Base-by-base conservation (phyloP, 2,888 invertebrate species). In the Elysia crispata region DNA sequence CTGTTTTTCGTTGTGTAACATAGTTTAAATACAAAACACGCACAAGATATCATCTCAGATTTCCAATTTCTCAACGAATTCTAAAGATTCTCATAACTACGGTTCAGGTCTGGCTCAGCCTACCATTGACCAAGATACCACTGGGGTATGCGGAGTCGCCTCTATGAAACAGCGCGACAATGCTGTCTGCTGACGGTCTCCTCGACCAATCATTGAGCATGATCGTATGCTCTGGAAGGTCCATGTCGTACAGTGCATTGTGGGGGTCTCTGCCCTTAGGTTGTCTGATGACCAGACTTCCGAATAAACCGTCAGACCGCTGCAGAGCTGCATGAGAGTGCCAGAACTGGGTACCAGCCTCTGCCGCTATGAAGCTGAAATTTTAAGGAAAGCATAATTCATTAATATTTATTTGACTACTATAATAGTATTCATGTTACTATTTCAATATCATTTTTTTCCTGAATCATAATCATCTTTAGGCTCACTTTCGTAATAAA, bases 141-240 rank as follows among this genome's bases (percentile, higher is more conserved):
- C 95, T 94, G 0, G 97, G 96, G 87, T 96, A 96, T 90, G 97
- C 97, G 87, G 95, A 95, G 0, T 96, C 96, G 28, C 93, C 93
- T 0, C 95, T 95, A 89, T 97, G 97, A 89, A 97, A 96, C 90
- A 97, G 97, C n/a, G 95, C 94, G 0, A 96, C 94, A 92, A 97
- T 97, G 92, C 95, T 95, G 1, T 94, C 94, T 23, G 95, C 93
- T 0, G 96, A 95, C 1, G 95, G 92, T 0, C 93, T 93, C 86
- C 95, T 95, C 57, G 95, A 94, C 97, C 97, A 97, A 92, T 97
- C 97, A 89, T 95, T 96, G 86, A 97, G 93, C 23, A 97, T 91
- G 93, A 97, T 94, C 1, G 96, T 95, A 92, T 97, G 97, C 0
- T 97, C 97, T 0, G 96, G 96, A 86, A 97, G 93, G 93, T 97